These are phyloP conservation scores for Drosophila novamexicana DNA, from an alignment of 1,140 invertebrate species.

Conservation along the genomic window DNA sequence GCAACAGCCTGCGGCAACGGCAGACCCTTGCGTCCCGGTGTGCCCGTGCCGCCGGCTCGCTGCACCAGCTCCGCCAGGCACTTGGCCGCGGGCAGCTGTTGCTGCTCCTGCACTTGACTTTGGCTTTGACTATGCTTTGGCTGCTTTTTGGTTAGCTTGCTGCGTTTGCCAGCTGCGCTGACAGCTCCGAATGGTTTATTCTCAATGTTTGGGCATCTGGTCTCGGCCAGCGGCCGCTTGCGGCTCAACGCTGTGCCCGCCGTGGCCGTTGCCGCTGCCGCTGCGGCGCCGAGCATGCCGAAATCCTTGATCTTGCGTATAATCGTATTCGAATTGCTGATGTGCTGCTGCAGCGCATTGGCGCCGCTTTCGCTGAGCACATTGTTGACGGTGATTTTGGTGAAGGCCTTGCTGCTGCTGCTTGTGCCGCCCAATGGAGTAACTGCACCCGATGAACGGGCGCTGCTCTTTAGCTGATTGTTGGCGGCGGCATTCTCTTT, in stretches of 20 bases:
- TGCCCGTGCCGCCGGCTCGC: conserved; percentile 45
- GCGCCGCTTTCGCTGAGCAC: conserved; percentile 74
- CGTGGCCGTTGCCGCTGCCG: conserved; percentile 2
- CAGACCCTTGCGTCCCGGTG: conserved; percentile 82
- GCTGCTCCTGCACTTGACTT: background rate
- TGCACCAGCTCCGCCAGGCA: conserved; percentile 1
- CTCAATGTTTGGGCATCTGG: conserved; percentile 39
- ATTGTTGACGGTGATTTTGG: conserved; percentile 79
- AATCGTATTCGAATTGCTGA: conserved; percentile 73
- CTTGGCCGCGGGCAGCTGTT: background rate
- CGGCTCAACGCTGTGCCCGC: conserved; percentile 12
- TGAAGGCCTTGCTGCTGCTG: conserved; percentile 61
- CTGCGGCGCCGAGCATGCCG: conserved; percentile 71
- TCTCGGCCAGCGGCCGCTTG: conserved; percentile 57
- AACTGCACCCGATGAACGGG: conserved; percentile 8
- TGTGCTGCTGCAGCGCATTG: conserved; percentile 70
- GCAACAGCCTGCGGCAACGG: conserved; percentile 93
- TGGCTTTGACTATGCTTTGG: background rate
- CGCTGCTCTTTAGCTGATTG: too few relatives aligned
- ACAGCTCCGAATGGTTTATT: background rate
- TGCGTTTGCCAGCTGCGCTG: conserved; percentile 34
- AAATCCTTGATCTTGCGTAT: conserved; percentile 81
- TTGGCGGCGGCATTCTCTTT: conserved; percentile 40
- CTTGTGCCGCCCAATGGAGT: conserved; percentile 20
- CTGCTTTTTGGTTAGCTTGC: conserved; percentile 37